Base-by-base conservation (phyloP, 2,113 vertebrate genomes). In the Vombatus ursinus region DNA sequence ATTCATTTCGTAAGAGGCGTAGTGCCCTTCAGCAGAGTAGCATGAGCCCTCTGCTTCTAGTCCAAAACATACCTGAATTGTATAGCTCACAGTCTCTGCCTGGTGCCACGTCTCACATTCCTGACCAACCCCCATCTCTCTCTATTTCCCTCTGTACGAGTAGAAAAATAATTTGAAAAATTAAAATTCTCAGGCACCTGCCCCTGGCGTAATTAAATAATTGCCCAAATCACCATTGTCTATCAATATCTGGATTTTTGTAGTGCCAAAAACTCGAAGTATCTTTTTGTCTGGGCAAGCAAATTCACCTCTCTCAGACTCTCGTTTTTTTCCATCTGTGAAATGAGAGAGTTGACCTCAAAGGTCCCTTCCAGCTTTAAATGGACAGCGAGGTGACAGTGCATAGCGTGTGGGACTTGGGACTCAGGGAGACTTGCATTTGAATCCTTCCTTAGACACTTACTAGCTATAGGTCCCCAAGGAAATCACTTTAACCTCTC, bases 141-240 rank as follows among this genome's bases (percentile, higher is more conserved):
- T 90, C 9, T 2, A 92, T 98, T 94, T 26, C 47, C 8, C 77
- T 5, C 52, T 52, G 37, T 0, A 50, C 7, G 52, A 24, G 7
- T 93, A 37, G 31, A 25, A 92, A 95, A 48, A 84, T 94, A 51
- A 57, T 19, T 19, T 11, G 52, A 31, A 90, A 94, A 93, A 57
- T 6, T 5, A 91, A 91, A 54, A 12, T 93, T 95, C 31, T 68
- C 94, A 90, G 92, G 93, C 51, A 89, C 54, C 52, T 94, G 14
- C 44, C 19, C n/a, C 54, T 47, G 50, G 44, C 3, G 54, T 12
- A n/a, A 8, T 44, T 44, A 91, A 14, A 48, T 90, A 37, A 48
- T 54, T 49, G 92, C 52, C 90, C 49, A 93, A 90, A 50, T 61
- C 4, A 11, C 6, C 24, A 94, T 89, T n/a, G 12, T 94, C 44